A percentile compares a stretch with the other conserved stretches of the same genome.
Conservation (phyloP, 53 echinoderm and acorn worm species). For the Patiria pectinifera region DNA sequence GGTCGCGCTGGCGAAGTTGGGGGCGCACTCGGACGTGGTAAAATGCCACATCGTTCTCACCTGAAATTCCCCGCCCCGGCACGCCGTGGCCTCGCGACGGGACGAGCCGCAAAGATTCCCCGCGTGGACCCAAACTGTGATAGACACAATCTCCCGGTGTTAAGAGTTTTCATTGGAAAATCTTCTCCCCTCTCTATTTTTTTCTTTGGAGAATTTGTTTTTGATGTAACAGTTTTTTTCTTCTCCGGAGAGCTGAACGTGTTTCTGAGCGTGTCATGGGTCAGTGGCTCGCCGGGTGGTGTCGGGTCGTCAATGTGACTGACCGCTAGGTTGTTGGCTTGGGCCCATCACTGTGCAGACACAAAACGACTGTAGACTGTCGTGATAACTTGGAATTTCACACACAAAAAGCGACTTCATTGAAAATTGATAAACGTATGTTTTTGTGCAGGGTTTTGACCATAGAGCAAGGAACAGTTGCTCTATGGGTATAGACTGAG, state of each 20-base stretch:
- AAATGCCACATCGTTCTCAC: neutral
- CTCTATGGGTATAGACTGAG: too few relatives aligned
- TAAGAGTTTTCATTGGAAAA: neutral
- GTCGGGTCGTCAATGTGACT: slow-evolving; percentile 30
- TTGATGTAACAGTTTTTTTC: slow-evolving; percentile 21
- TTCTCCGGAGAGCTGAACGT: slow-evolving; percentile 5
- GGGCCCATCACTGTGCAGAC: too few relatives aligned
- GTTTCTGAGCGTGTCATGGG: slow-evolving; percentile 26
- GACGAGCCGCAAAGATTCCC: neutral
- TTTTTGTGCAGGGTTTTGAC: too few relatives aligned
- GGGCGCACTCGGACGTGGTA: slow-evolving; percentile 33
- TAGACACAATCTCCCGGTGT: neutral
- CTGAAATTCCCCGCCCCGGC: neutral
- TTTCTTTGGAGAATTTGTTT: neutral
- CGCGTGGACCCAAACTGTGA: slow-evolving; percentile 25
- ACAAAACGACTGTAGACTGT: too few relatives aligned
- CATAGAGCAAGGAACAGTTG: too few relatives aligned
- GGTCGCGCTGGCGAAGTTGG: slow-evolving; percentile 21
- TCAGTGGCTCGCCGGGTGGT: slow-evolving; percentile 35
- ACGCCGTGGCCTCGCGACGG: neutral
- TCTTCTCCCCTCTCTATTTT: neutral
- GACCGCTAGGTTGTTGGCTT: slow-evolving; percentile 43
- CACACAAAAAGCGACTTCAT: too few relatives aligned
- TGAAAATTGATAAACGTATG: too few relatives aligned
- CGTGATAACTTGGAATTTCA: too few relatives aligned